Evolutionary conservation across 2,113 vertebrate species (phyloP).

Genomic region (Neolamprologus longior): DNA sequence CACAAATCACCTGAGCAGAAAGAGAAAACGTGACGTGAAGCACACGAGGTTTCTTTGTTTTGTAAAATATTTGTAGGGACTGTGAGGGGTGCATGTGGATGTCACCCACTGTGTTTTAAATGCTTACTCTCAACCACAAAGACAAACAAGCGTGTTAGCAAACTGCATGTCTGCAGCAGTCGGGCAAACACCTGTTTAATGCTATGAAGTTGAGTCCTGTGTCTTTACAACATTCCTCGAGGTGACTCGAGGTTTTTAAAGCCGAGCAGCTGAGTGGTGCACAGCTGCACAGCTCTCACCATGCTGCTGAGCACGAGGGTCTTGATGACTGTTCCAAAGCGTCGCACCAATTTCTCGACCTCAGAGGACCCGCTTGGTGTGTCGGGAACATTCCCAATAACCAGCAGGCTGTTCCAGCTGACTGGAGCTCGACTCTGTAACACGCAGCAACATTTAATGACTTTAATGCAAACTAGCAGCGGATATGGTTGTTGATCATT

Average conservation of each 20-base stretch:
- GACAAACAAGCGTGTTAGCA: not conserved
- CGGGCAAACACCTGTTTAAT: accelerated
- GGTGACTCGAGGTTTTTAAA: not conserved
- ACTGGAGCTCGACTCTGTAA: not conserved
- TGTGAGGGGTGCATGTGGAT: not conserved
- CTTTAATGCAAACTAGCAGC: not conserved
- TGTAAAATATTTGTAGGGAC: accelerated
- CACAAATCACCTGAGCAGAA: conserved; percentile 51
- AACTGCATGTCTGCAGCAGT: not conserved
- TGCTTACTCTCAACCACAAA: not conserved
- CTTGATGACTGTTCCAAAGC: conserved; percentile 53
- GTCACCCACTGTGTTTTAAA: not conserved
- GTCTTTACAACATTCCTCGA: not conserved
- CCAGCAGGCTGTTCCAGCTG: conserved; percentile 45
- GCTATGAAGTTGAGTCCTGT: not conserved
- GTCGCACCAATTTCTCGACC: conserved; percentile 54
- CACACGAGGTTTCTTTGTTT: accelerated
- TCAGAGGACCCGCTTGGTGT: not conserved
- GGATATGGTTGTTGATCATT: not conserved
- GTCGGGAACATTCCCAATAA: conserved; percentile 58
- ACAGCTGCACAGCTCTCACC: conserved; percentile 9
- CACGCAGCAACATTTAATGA: not conserved
- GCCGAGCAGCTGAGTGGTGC: not conserved
- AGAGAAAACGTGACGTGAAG: not conserved
- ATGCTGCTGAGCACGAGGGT: conserved; percentile 40